Conservation (phyloP, 2,797 vertebrate genomes). For the Enteromius fasciolatus region DNA sequence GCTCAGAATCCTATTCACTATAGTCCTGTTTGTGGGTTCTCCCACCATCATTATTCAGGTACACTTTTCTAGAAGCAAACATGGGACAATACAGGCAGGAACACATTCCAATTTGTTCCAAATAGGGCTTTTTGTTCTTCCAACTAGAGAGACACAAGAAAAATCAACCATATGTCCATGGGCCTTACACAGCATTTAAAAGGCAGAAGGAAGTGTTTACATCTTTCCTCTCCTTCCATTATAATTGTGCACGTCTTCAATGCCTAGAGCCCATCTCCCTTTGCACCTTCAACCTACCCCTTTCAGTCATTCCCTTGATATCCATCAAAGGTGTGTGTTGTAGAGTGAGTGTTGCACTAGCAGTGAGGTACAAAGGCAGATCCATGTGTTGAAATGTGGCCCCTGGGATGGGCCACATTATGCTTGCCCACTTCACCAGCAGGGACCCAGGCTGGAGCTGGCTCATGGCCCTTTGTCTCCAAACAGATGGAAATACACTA, state of each 20-base stretch:
- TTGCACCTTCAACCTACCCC: slow-evolving; percentile 51
- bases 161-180: slow-evolving; percentile 80
- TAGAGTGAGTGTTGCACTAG: slow-evolving; percentile 48
- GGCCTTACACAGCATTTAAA: slow-evolving; percentile 73
- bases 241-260: slow-evolving; percentile 70
- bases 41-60: slow-evolving; percentile 75
- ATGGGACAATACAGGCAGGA: slow-evolving; percentile 51
- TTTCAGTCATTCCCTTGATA: slow-evolving; percentile 45
- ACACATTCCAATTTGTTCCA: slow-evolving; percentile 44
- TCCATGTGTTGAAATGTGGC: slow-evolving; percentile 87
- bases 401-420: slow-evolving; percentile 81
- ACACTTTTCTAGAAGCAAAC: slow-evolving; percentile 64
- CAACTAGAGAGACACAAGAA: slow-evolving; percentile 76
- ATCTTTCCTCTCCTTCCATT: slow-evolving; percentile 54
- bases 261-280: slow-evolving; percentile 62
- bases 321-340: slow-evolving; percentile 56
- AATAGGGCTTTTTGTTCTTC: slow-evolving; percentile 69
- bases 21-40: slow-evolving; percentile 70
- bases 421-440: slow-evolving; percentile 85
- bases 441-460: slow-evolving; percentile 81
- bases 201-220: slow-evolving; percentile 27
- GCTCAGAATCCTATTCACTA: slow-evolving; percentile 75
- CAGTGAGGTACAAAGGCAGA: slow-evolving; percentile 74
- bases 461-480: slow-evolving; percentile 84
- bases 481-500: slow-evolving; percentile 85